phyloP scores from a whole-genome alignment of 2,797 vertebrate genomes.

The Vultur gryphus region DNA sequence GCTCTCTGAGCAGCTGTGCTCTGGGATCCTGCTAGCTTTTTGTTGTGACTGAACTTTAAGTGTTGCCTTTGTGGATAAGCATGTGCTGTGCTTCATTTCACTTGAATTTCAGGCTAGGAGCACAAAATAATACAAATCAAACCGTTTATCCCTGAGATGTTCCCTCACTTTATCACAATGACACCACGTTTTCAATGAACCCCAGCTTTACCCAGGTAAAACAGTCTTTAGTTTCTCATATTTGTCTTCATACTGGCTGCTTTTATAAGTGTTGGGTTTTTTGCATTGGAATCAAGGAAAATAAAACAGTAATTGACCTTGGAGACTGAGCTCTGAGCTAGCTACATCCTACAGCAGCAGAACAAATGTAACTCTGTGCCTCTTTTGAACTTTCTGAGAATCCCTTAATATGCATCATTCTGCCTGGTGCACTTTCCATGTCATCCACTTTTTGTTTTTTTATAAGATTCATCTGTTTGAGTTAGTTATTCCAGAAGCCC shows the following conservation, averaged over 20 bases:
- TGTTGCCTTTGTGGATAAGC: background rate
- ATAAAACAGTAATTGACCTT: background rate
- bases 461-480: background rate
- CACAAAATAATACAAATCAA: constrained; percentile 1
- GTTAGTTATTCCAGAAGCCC: background rate
- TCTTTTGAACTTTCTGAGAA: background rate
- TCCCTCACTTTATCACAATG: constrained; percentile 10
- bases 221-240: background rate
- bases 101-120: background rate
- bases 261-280: background rate
- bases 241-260: background rate
- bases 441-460: background rate
- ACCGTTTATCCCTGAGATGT: background rate
- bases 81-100: background rate
- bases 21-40: background rate
- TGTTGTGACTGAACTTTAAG: background rate
- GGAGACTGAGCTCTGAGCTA: background rate
- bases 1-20: background rate
- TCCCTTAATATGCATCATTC: background rate
- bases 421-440: background rate
- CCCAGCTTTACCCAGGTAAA: background rate
- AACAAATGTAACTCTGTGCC: background rate
- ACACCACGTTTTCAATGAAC: background rate
- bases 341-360: background rate
- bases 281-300: background rate